These are phyloP conservation scores for Bombus breviceps DNA, from an alignment of 1,140 invertebrate genomes.

Conservation along the genomic window DNA sequence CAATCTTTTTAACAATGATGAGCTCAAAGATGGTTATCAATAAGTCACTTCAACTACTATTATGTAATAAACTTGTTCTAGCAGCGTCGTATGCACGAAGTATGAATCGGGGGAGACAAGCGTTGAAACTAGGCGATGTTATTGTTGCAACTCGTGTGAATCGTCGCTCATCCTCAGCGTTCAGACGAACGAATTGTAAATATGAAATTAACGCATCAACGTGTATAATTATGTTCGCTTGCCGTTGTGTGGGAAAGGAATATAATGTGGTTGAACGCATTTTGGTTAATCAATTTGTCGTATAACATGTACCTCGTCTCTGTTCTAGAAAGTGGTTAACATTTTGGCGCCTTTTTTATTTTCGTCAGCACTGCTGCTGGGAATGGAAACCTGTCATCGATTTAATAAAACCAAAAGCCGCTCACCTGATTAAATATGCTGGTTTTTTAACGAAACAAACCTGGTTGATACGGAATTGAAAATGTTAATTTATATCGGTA, in stretches of 20 bases:
- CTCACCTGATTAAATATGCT: too few species aligned
- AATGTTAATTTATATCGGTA: too few species aligned
- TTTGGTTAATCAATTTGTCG: neutral
- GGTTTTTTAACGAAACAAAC: too few species aligned
- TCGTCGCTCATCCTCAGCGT: conserved; percentile 19
- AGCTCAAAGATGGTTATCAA: neutral
- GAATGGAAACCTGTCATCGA: neutral
- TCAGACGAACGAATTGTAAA: conserved; percentile 29
- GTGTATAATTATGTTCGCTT: conserved; percentile 14
- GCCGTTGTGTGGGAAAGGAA: conserved; percentile 37
- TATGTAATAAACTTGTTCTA: neutral
- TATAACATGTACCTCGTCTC: neutral
- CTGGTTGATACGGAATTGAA: too few species aligned
- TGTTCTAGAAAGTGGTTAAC: neutral
- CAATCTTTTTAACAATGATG: neutral
- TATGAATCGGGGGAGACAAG: neutral
- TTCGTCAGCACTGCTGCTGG: neutral
- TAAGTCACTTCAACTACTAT: neutral
- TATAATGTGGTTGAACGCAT: neutral
- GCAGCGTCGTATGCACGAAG: neutral
- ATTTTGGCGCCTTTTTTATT: neutral
- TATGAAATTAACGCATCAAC: conserved; percentile 50
- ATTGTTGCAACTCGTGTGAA: conserved; percentile 38
- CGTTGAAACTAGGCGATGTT: neutral
- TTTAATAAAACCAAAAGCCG: neutral